Percentiles rank a stretch among this genome's conserved stretches.
Conservation (phyloP, 2,888 invertebrate genomes). For the Cepaea hortensis region DNA sequence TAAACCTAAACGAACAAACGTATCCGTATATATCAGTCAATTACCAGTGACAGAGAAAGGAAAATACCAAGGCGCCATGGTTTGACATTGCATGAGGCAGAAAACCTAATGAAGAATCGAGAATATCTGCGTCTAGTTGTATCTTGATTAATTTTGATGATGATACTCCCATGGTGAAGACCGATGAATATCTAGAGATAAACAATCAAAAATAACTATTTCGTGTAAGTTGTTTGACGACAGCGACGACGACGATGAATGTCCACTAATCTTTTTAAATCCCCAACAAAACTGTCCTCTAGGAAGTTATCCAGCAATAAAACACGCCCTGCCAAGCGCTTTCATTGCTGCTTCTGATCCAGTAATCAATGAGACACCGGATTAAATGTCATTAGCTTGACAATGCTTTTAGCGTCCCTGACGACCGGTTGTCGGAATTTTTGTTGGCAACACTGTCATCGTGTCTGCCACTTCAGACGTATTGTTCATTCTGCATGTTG, state of each 20-base stretch:
- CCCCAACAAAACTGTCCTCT: neutral
- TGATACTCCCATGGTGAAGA: too few species aligned
- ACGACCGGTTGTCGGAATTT: slow-evolving; percentile 26
- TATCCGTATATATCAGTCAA: too few species aligned
- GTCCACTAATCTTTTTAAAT: slow-evolving; percentile 1
- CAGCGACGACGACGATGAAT: neutral
- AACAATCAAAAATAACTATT: too few species aligned
- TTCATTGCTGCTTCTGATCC: neutral
- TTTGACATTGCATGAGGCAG: too few species aligned
- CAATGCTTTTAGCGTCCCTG: slow-evolving; percentile 38
- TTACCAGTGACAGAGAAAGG: too few species aligned
- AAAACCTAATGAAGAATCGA: too few species aligned
- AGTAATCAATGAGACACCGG: slow-evolving; percentile 17
- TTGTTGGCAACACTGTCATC: neutral
- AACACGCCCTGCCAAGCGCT: neutral
- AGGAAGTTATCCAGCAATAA: slow-evolving; percentile 4
- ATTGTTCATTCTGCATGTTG: neutral
- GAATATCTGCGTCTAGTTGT: too few species aligned
- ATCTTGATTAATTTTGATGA: too few species aligned
- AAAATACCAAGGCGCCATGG: too few species aligned
- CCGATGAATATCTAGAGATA: too few species aligned
- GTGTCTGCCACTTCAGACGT: neutral
- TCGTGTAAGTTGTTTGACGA: too few species aligned
- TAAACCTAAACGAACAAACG: neutral
- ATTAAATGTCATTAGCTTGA: slow-evolving; percentile 31